Evolutionary conservation across 2,113 vertebrate genomes (phyloP).

Genomic region (Chloropsis cyanopogon): DNA sequence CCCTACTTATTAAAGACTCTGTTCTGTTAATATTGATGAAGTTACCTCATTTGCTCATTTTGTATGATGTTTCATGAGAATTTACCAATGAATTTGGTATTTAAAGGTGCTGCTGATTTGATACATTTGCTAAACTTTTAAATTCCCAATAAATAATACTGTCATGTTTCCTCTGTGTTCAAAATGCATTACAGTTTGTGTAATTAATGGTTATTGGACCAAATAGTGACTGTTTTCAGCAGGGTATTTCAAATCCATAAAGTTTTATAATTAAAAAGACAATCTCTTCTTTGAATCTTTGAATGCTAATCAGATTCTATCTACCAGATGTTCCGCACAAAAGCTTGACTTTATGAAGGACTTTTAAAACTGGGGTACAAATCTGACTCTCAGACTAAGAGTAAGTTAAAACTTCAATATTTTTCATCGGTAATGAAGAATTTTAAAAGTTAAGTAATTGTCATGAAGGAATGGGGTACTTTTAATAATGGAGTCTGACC

Average conservation of each 20-base stretch:
- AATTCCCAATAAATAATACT: background rate
- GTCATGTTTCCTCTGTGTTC: background rate
- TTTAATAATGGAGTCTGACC: accelerated
- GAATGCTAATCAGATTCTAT: background rate
- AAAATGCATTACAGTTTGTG: background rate
- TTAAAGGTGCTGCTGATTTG: background rate
- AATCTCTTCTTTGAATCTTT: background rate
- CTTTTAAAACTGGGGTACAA: background rate
- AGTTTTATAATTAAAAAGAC: background rate
- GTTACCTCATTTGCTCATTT: background rate
- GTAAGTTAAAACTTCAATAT: background rate
- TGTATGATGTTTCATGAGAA: background rate
- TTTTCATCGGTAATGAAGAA: background rate
- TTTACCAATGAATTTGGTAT: background rate
- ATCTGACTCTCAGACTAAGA: background rate
- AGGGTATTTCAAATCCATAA: background rate
- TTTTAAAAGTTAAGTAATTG: background rate
- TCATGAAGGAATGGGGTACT: background rate
- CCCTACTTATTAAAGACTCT: background rate
- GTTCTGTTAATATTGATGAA: constrained; percentile 4
- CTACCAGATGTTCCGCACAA: background rate
- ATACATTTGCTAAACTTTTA: background rate
- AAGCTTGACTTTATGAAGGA: background rate
- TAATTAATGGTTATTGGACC: background rate
- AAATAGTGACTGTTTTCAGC: background rate